Percentiles rank a stretch among this genome's conserved stretches.
These are phyloP conservation scores for Sandelia bainsii DNA, from an alignment of 2,797 vertebrate genomes.

Conservation along the genomic window DNA sequence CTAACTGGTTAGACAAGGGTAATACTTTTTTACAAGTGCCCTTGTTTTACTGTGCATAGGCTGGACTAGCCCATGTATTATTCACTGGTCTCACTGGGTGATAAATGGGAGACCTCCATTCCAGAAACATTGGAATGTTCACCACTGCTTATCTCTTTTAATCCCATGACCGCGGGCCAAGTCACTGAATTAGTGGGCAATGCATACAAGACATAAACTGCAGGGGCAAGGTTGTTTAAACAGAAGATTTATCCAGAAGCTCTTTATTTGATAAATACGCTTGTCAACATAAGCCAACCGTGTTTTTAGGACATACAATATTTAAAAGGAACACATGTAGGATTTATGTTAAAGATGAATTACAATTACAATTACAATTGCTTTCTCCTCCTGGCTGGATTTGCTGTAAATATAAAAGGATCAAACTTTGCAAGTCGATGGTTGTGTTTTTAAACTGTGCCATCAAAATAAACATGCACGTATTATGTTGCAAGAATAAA, in stretches of 20 bases:
- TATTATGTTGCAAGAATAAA: slow-evolving; percentile 35
- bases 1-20: slow-evolving; percentile 77
- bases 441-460: slow-evolving; percentile 42
- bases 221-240: slow-evolving; percentile 65
- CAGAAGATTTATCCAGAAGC: slow-evolving; percentile 52
- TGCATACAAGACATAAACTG: slow-evolving; percentile 49
- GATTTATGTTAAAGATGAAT: slow-evolving; percentile 51
- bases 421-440: background rate
- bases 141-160: slow-evolving; percentile 76
- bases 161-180: slow-evolving; percentile 67
- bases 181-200: slow-evolving; percentile 59
- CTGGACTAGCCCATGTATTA: slow-evolving; percentile 76
- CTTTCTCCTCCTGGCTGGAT: slow-evolving; percentile 27
- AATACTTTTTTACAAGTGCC: slow-evolving; percentile 74
- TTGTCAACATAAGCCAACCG: background rate
- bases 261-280: slow-evolving; percentile 51
- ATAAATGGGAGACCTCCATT: slow-evolving; percentile 64
- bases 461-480: slow-evolving; percentile 33
- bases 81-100: slow-evolving; percentile 75
- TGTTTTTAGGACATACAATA: slow-evolving; percentile 20
- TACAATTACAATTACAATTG: slow-evolving; percentile 6
- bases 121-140: slow-evolving; percentile 69
- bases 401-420: slow-evolving; percentile 44
- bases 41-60: slow-evolving; percentile 76
- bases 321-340: slow-evolving; percentile 28